Evolutionary conservation across 2,888 invertebrate genomes (phyloP).

Genomic region (Kryphioiulus occultus): DNA sequence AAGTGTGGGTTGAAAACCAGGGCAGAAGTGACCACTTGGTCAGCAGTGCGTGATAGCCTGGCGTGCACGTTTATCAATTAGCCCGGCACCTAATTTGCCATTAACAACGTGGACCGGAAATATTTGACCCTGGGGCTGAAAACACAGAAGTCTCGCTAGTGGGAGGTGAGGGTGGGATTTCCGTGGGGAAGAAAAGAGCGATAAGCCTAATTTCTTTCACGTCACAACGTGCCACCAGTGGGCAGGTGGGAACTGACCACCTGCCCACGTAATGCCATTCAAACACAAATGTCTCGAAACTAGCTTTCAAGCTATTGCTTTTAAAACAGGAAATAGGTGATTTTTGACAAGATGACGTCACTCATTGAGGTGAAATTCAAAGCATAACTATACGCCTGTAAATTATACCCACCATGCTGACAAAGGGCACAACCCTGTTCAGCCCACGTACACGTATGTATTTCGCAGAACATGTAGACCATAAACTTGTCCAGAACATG

Average conservation of each 20-base stretch:
- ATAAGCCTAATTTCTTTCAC: neutral
- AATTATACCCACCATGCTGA: no score
- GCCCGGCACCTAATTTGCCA: neutral
- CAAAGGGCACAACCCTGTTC: no score
- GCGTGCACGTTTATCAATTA: slow-evolving; percentile 3
- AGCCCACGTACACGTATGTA: no score
- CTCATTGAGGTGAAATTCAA: no score
- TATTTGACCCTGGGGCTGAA: neutral
- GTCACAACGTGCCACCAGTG: neutral
- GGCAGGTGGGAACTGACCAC: neutral
- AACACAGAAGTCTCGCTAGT: neutral
- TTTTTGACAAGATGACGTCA: no score
- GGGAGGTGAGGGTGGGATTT: neutral
- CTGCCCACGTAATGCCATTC: neutral
- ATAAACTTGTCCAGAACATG: no score
- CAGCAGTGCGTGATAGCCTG: neutral
- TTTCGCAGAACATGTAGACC: no score
- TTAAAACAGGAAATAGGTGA: no score
- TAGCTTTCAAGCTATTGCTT: neutral
- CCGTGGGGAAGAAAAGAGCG: neutral
- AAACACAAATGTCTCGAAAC: neutral
- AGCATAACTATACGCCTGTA: no score
- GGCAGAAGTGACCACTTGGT: neutral
- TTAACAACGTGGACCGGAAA: neutral
- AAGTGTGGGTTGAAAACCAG: neutral